Percentiles rank a stretch among this genome's conserved stretches.
Evolutionary conservation across 2,797 vertebrate species (phyloP).

Genomic region (Cetoscarus ocellatus): DNA sequence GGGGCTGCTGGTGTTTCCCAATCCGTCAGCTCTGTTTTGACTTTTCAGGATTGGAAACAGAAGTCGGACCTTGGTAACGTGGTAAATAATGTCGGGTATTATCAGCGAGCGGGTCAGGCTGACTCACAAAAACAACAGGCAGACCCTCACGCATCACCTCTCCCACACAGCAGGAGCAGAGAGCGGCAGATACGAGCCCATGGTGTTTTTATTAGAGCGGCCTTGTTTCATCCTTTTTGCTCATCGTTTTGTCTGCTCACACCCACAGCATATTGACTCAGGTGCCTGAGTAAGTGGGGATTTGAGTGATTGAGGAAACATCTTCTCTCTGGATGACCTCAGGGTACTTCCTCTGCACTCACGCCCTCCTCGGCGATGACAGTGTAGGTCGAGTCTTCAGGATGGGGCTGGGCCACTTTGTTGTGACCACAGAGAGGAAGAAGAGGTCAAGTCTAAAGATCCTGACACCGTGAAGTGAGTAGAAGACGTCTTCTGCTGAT

Average conservation of each 20-base stretch:
- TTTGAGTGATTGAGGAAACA: constrained; percentile 55
- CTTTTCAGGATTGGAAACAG: constrained; percentile 72
- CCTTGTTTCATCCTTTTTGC: constrained; percentile 42
- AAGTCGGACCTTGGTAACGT: constrained; percentile 55
- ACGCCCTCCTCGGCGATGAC: constrained; percentile 45
- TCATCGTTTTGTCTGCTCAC: constrained; percentile 37
- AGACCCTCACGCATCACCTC: constrained; percentile 12
- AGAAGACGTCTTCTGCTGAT: constrained; percentile 54
- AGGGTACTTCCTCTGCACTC: constrained; percentile 38
- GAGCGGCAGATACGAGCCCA: constrained; percentile 16
- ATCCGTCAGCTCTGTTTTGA: constrained; percentile 69
- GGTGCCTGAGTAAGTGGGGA: constrained; percentile 38
- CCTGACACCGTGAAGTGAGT: constrained; percentile 37
- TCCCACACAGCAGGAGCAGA: constrained; percentile 30
- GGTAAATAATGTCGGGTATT: constrained; percentile 57
- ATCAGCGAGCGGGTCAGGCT: constrained; percentile 46
- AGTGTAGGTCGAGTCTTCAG: constrained; percentile 32
- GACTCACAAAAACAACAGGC: constrained; percentile 69
- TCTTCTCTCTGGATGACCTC: constrained; percentile 49
- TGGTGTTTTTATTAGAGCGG: not conserved
- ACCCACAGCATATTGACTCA: constrained; percentile 65
- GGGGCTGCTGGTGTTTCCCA: constrained; percentile 62
- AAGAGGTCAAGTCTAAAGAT: constrained; percentile 56
- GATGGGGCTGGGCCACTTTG: constrained; percentile 21
- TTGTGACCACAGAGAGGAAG: constrained; percentile 63